Conservation (phyloP, 2,797 vertebrate species). For the Pipistrellus pygmaeus region DNA sequence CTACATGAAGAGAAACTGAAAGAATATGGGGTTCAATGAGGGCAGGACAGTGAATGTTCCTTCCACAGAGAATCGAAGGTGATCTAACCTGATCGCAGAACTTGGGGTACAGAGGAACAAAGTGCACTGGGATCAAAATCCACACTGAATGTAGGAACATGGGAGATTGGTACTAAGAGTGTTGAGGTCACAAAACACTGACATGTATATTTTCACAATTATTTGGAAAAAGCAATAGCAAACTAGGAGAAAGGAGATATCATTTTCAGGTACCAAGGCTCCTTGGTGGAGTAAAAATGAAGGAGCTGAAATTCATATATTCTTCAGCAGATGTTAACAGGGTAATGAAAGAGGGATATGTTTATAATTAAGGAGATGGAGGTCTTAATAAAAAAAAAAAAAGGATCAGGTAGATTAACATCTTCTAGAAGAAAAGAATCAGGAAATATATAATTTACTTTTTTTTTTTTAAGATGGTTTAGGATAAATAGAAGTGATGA, state of each 20-base stretch:
- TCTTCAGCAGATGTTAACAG: background rate
- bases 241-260: background rate
- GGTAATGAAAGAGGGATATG: background rate
- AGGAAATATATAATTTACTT: background rate
- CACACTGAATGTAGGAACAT: background rate
- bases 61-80: background rate
- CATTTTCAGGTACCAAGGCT: background rate
- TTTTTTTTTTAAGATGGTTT: background rate
- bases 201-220: background rate
- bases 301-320: background rate
- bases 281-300: background rate
- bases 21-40: background rate
- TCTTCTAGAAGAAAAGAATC: background rate
- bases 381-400: background rate
- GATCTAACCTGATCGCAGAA: background rate
- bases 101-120: background rate
- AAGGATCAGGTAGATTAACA: background rate
- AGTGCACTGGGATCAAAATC: background rate
- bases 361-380: background rate
- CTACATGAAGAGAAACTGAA: background rate
- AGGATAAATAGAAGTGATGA: background rate
- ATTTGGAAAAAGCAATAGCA: conserved; percentile 7
- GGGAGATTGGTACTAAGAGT: background rate
- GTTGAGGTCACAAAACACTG: background rate
- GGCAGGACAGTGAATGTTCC: background rate